Percentiles rank a stretch among this genome's conserved stretches.
Conservation (phyloP, 2,888 invertebrate genomes). For the Alentia gelatinosa region DNA sequence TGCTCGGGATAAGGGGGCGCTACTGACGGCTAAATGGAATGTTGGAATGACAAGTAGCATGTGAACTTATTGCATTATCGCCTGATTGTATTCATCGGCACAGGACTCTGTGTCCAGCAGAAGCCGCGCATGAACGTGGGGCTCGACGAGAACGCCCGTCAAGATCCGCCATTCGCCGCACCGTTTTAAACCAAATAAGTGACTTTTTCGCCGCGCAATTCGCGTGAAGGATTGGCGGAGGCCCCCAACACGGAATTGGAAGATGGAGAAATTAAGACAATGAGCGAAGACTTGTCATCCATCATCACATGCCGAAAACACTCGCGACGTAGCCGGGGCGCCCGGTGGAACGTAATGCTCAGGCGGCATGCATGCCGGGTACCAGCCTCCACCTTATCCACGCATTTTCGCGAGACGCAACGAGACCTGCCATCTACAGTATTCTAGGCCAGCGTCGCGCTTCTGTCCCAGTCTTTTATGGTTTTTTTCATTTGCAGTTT, state of each 20-base stretch:
- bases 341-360: neutral
- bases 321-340: neutral
- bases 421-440: too few species aligned
- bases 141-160: neutral
- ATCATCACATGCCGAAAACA: neutral
- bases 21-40: slow-evolving; percentile 6
- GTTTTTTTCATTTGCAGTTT: neutral
- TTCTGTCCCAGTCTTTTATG: too few species aligned
- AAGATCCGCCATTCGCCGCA: neutral
- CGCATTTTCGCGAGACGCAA: too few species aligned
- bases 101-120: neutral
- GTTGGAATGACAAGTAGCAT: slow-evolving; percentile 14
- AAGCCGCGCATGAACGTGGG: neutral
- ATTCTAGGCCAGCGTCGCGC: too few species aligned
- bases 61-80: slow-evolving; percentile 24
- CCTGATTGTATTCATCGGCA: neutral
- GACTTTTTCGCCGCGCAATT: slow-evolving; percentile 9
- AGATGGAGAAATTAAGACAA: slow-evolving; percentile 47
- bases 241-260: neutral
- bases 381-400: too few species aligned
- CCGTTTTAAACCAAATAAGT: slow-evolving; percentile 24
- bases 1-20: neutral
- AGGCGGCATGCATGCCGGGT: too few species aligned
- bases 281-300: slow-evolving; percentile 30
- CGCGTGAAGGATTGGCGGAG: neutral